Conservation (phyloP, 1,140 invertebrate species). For the Carposina sasakii region DNA sequence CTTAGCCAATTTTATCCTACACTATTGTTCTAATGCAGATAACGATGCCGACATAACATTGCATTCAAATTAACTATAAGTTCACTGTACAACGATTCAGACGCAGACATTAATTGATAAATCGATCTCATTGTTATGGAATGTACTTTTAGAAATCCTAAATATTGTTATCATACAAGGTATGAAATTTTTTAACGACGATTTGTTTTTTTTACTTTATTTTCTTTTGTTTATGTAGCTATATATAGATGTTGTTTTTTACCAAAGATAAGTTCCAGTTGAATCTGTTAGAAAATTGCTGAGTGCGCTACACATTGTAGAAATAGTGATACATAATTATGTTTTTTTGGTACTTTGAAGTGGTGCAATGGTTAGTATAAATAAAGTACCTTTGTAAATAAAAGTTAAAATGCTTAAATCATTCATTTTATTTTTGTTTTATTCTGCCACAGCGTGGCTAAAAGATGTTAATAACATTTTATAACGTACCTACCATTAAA, state of each 20-base stretch:
- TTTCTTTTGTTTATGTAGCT: slow-evolving; percentile 47
- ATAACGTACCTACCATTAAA: no score
- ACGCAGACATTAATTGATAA: slow-evolving; percentile 48
- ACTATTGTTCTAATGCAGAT: neutral
- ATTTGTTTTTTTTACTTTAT: slow-evolving; percentile 41
- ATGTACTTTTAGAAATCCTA: slow-evolving; percentile 53
- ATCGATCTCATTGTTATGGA: slow-evolving; percentile 70
- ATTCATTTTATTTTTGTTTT: slow-evolving; percentile 29
- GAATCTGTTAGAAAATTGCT: slow-evolving; percentile 33
- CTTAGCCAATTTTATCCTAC: slow-evolving; percentile 31
- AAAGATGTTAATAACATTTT: no score
- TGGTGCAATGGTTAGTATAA: slow-evolving; percentile 63
- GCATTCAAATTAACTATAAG: neutral
- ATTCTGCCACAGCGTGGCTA: slow-evolving; percentile 44
- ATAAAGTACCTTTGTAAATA: slow-evolving; percentile 48
- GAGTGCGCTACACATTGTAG: slow-evolving; percentile 44
- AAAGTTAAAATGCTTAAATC: slow-evolving; percentile 35
- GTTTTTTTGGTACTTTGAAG: slow-evolving; percentile 50
- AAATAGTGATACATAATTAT: slow-evolving; percentile 45
- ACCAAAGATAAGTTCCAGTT: slow-evolving; percentile 66
- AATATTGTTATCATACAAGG: slow-evolving; percentile 71
- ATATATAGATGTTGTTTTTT: slow-evolving; percentile 56
- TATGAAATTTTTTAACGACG: slow-evolving; percentile 61
- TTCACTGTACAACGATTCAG: slow-evolving; percentile 45
- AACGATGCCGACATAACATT: neutral